Evolutionary conservation across 2,113 vertebrate species (phyloP).

Genomic region (Lepus timidus): DNA sequence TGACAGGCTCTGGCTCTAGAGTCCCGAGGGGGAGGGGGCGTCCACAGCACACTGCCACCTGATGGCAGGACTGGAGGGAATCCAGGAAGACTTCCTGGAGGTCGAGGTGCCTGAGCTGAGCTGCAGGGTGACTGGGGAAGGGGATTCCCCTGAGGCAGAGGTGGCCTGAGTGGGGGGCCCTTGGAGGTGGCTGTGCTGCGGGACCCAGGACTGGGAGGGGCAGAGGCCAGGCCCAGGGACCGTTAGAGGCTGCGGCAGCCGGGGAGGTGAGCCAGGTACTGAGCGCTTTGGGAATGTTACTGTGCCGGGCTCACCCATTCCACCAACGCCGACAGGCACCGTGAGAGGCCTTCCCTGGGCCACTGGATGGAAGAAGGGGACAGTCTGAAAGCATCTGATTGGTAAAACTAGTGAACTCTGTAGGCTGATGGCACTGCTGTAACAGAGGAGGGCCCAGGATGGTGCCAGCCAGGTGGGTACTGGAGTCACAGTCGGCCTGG

Average conservation of each 20-base stretch:
- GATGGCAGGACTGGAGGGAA: not conserved
- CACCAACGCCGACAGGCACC: not conserved
- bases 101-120: not conserved
- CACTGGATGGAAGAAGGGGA: not conserved
- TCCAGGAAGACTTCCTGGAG: conserved; percentile 17
- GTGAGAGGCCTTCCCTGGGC: not conserved
- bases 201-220: not conserved
- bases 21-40: not conserved
- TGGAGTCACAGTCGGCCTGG: no score
- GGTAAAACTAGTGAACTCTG: not conserved
- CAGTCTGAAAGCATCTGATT: not conserved
- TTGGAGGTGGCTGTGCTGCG: not conserved
- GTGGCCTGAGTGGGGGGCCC: not conserved
- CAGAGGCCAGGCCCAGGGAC: not conserved
- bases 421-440: not conserved
- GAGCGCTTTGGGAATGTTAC: no score
- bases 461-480: not conserved
- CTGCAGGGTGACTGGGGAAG: not conserved
- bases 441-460: not conserved
- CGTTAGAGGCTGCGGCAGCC: not conserved
- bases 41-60: not conserved
- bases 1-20: not conserved
- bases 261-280: no score
- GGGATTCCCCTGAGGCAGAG: not conserved
- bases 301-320: not conserved